Evolutionary conservation across 2,888 invertebrate species (phyloP), one percentile per base, ranked within the genome.

Genomic region (Pteria penguin): DNA sequence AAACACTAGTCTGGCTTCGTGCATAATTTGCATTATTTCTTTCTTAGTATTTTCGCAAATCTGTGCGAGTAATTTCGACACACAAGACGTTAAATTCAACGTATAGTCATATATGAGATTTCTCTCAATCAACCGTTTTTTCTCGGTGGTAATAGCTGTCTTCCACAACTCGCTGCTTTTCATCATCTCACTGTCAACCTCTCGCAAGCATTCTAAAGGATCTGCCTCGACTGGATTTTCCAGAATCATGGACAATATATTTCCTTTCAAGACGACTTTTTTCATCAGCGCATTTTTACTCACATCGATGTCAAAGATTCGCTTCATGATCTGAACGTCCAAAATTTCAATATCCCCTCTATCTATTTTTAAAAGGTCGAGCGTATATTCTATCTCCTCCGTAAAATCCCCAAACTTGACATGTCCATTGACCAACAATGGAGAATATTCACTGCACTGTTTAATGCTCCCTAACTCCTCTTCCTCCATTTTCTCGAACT

Each of bases 1-100:
- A 57, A 57, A 68, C n/a, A 57, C 57, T n/a, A 26, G 26, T 22
- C 52, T 52, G 31, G 57, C 68, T 33, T 57, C 29, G 11, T 68
- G 26, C n/a, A 68, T n/a, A 45, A 68, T 68, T 52, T 68, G 29
- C 31, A 57, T 31, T 24, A 57, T 24, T 22, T 68, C 68, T 45
- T 45, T 45, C 11, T 18, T 18, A 45, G 11, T 45, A 45, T 45
- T 18, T 18, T 45, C 18, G 45, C 45, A 14, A 14, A 45, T 45
- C 8, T 45, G 45, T 45, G 11, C n/a, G n/a, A n/a, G n/a, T n/a
- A n/a, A n/a, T n/a, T n/a, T n/a, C n/a, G n/a, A n/a, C n/a, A n/a
- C n/a, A n/a, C n/a, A n/a, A n/a, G n/a, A n/a, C n/a, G n/a, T n/a
- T n/a, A n/a, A n/a, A n/a, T n/a, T n/a, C n/a, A n/a, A n/a, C n/a